Evolutionary conservation across 2,888 invertebrate genomes (phyloP), one percentile per base, ranked within the genome.

Genomic region (Argynnis bischoffii): DNA sequence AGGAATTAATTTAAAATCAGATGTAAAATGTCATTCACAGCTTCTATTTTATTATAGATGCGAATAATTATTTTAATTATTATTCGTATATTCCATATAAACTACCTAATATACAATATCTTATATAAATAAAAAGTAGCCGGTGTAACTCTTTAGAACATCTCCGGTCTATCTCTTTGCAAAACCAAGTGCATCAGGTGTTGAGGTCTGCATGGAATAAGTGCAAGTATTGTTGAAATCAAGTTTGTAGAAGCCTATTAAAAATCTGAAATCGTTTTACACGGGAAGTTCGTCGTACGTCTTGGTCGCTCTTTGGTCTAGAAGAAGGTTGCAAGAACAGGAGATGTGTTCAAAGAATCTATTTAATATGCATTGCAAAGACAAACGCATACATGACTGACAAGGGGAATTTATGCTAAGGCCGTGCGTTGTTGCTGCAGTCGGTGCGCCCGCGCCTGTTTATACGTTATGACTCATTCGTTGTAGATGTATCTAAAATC

Each of bases 391-490:
- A 72, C 71, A 76, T 75, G 74, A 74, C 69, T 71, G 74, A 73
- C 71, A 63, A 54, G 60, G 73, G 68, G 73, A 74, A 78, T 78
- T 69, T 74, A 74, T 76, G 76, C 72, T 74, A 72, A 72, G 74
- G 73, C 69, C 75, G 70, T 48, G 59, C 59, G 35, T 67, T 66
- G 69, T 47, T 64, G 67, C 68, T 73, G 75, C 72, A 69, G 63
- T 55, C 47, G 63, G 60, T 71, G 73, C 72, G 69, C 69, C 57
- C 47, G 70, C 73, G 73, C 72, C 63, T 57, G 70, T 68, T 6
- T n/a, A 4, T n/a, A 31, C 31, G 14, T 8, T 71, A 69, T 64
- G 54, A 72, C 66, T 63, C 66, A 56, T 31, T 51, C 67, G 51
- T 61, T 67, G 56, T 57, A 53, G 41, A 2, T 41, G 2, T 41